Evolutionary conservation across 2,888 invertebrate species (phyloP).

Genomic region (Gymnosoma rotundatum): DNA sequence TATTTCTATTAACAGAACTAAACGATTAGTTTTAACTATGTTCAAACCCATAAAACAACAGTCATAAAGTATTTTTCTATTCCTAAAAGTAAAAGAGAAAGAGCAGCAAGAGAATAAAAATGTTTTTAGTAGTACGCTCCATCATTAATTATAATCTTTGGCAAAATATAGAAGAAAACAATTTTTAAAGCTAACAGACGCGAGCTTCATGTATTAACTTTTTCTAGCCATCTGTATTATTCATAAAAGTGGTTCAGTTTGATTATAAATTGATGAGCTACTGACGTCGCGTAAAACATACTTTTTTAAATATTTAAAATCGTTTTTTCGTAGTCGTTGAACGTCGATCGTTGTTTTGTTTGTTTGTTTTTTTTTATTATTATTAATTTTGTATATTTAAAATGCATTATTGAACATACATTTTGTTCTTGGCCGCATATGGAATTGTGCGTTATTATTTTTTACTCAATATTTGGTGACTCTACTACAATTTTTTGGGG

Average conservation of each 20-base stretch:
- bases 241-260: conserved; percentile 51
- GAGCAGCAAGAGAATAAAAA: conserved; percentile 36
- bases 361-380: conserved; percentile 19
- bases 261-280: conserved; percentile 61
- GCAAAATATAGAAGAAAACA: conserved; percentile 36
- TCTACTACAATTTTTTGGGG: conserved; percentile 35
- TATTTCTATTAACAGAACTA: conserved; percentile 1
- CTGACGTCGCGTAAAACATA: conserved; percentile 51
- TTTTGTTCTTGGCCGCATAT: conserved; percentile 46
- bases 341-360: conserved; percentile 9
- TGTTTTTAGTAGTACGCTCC: conserved; percentile 7
- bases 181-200: conserved; percentile 7
- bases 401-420: conserved; percentile 47
- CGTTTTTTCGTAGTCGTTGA: conserved; percentile 24
- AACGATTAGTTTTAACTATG: background rate
- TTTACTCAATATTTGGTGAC: conserved; percentile 35
- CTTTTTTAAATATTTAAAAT: conserved; percentile 22
- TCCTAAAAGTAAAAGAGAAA: conserved; percentile 41
- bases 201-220: conserved; percentile 30
- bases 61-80: conserved; percentile 31
- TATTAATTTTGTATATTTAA: conserved; percentile 23
- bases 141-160: conserved; percentile 43
- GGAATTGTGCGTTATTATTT: conserved; percentile 50
- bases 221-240: conserved; percentile 35
- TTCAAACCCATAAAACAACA: conserved; percentile 23